Evolutionary conservation across 2,888 invertebrate species (phyloP), one percentile per base, ranked within the genome.

Genomic region (Drosophila maculinotata): DNA sequence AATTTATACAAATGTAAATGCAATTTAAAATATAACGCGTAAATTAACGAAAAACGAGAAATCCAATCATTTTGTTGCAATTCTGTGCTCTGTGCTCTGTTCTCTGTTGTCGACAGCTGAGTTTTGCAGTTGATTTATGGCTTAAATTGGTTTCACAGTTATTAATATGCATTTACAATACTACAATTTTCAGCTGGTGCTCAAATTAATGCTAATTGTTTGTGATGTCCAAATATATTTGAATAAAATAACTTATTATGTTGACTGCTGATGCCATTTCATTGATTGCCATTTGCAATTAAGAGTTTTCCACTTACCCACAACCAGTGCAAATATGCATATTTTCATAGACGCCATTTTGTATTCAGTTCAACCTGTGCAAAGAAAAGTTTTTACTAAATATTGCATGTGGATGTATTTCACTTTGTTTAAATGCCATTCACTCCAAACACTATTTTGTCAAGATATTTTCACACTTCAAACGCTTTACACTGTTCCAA

Each of bases 301-400:
- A 64, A 49, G 36, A 47, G 41, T 48, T 47, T 47, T 51, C 17
- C 10, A 87, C 89, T 90, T 77, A 90, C 90, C 89, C 69, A 89
- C 72, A 42, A 77, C 69, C 78, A 89, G 67, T 35, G 83, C 86
- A 71, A 90, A 81, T 77, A 90, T 83, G 84, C 87, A 90, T 65
- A 90, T 79, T 76, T 89, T 89, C 36, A 89, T 57, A 67, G 75
- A 68, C 76, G 83, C 86, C 89, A 90, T 90, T 79, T 84, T 86
- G 68, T 72, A 41, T 47, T 45, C 58, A 60, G 68, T 63, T 77
- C 8, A 58, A 82, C 66, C 80, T 81, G 63, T 45, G 49, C 57
- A 63, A 51, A 67, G 58, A 81, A 44, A 79, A 56, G 41, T 58
- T 53, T 59, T 14, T 17, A 23, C 54, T 35, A 15, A 26, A 15